Percentiles rank a stretch among this genome's conserved stretches.
phyloP scores from a whole-genome alignment of 2,888 invertebrate genomes.

The Phlogophora meticulosa region DNA sequence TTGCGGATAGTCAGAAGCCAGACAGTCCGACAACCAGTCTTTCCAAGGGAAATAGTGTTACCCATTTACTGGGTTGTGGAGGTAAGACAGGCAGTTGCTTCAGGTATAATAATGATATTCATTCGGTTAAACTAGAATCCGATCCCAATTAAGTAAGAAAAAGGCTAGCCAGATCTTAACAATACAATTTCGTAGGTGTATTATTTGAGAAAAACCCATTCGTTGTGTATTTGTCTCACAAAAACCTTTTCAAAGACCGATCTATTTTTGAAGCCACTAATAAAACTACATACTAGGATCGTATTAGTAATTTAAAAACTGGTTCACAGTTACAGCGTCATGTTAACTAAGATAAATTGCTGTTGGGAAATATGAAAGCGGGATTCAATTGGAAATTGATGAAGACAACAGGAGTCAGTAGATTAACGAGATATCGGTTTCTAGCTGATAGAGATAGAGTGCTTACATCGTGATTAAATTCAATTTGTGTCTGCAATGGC shows the following conservation, averaged over 20 bases:
- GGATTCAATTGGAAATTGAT: conserved; percentile 52
- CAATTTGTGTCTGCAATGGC: conserved; percentile 8
- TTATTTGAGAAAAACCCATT: conserved; percentile 11
- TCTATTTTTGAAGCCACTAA: conserved; percentile 33
- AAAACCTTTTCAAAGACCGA: conserved; percentile 30
- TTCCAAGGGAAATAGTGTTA: too few relatives aligned
- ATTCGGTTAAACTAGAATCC: too few relatives aligned
- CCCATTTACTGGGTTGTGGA: too few relatives aligned
- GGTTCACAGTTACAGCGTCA: conserved; percentile 50
- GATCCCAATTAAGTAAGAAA: too few relatives aligned
- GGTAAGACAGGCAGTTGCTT: too few relatives aligned
- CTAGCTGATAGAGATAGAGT: conserved; percentile 29
- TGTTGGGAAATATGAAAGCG: conserved; percentile 50
- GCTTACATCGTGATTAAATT: conserved; percentile 36
- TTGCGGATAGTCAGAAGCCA: too few relatives aligned
- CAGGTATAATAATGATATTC: too few relatives aligned
- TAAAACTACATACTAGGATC: conserved; percentile 40
- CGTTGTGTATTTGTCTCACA: conserved; percentile 14
- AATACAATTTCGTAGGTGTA: background rate
- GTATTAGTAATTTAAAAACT: conserved; percentile 50
- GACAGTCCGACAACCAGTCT: too few relatives aligned
- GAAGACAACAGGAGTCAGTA: conserved; percentile 55
- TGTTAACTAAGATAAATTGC: conserved; percentile 54
- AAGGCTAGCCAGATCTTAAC: too few relatives aligned
- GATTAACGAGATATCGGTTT: conserved; percentile 40